Evolutionary conservation across 2,797 vertebrate genomes (phyloP).

Genomic region (Oceanodroma leucorhoa): DNA sequence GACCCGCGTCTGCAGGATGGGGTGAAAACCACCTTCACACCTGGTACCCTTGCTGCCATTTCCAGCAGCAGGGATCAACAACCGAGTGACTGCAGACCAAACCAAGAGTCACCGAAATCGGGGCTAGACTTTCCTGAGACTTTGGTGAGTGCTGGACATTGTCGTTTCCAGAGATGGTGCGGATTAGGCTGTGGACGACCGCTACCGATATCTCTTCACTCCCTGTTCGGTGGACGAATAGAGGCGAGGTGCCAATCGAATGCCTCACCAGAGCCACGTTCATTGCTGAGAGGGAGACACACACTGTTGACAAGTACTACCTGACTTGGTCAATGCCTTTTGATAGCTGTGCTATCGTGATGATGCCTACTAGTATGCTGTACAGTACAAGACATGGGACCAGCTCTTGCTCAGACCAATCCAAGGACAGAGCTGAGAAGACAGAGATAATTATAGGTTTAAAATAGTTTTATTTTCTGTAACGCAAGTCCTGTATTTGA

Average conservation of each 20-base stretch:
- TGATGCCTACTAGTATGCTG: neutral
- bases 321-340: neutral
- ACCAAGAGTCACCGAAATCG: no score
- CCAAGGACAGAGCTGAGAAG: neutral
- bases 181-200: fast-evolving
- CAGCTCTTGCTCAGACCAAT: neutral
- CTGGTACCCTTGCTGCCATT: neutral
- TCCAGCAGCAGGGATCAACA: neutral
- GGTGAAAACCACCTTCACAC: neutral
- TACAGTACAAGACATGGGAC: neutral
- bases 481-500: neutral
- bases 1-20: fast-evolving
- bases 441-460: neutral
- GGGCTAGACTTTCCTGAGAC: neutral
- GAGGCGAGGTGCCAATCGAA: neutral
- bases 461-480: neutral
- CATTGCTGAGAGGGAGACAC: neutral
- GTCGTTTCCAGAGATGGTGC: neutral
- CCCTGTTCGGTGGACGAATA: neutral
- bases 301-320: neutral
- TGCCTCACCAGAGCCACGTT: neutral
- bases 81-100: neutral
- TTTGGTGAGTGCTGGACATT: fast-evolving
- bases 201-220: neutral
- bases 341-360: neutral